A percentile compares a stretch with the other conserved stretches of the same genome.
phyloP scores from a whole-genome alignment of 1,140 invertebrate genomes.

The Leptinotarsa undecemlineata region DNA sequence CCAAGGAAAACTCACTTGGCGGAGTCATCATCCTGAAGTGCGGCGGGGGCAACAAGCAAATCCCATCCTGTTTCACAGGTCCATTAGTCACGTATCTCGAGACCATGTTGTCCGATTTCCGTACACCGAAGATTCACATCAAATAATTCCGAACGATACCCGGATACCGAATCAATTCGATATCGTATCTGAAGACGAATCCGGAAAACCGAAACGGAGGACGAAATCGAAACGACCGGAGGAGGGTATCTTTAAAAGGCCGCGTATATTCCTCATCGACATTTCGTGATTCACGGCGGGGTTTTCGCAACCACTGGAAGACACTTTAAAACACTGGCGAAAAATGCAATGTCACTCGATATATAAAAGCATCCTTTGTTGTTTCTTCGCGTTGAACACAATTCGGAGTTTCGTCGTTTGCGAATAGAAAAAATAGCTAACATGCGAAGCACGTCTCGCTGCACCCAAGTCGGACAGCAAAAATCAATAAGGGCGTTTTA shows the following conservation, averaged over 20 bases:
- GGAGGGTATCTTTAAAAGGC: background rate
- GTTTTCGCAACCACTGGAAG: slow-evolving; percentile 33
- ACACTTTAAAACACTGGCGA: slow-evolving; percentile 23
- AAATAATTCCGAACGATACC: slow-evolving; percentile 3
- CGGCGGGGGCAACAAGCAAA: slow-evolving; percentile 51
- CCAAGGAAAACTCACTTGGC: slow-evolving; percentile 48
- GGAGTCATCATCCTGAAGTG: slow-evolving; percentile 50
- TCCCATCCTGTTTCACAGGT: slow-evolving; percentile 51
- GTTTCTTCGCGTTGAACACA: slow-evolving; percentile 26
- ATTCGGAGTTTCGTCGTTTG: slow-evolving; percentile 24
- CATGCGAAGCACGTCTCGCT: slow-evolving; percentile 44
- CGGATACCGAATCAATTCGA: background rate
- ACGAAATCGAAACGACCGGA: slow-evolving; percentile 6
- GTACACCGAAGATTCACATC: background rate
- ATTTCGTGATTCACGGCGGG: slow-evolving; percentile 30
- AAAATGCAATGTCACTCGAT: slow-evolving; percentile 35
- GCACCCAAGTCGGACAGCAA: slow-evolving; percentile 38
- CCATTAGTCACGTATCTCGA: slow-evolving; percentile 52
- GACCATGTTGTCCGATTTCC: slow-evolving; percentile 35
- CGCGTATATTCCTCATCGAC: slow-evolving; percentile 20
- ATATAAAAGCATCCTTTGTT: slow-evolving; percentile 12
- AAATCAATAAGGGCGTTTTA: slow-evolving; percentile 57
- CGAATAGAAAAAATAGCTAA: slow-evolving; percentile 30
- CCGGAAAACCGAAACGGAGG: background rate
- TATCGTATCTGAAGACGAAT: background rate